Base-by-base conservation (phyloP, 2,797 vertebrate species). In the Ciconia nigra region DNA sequence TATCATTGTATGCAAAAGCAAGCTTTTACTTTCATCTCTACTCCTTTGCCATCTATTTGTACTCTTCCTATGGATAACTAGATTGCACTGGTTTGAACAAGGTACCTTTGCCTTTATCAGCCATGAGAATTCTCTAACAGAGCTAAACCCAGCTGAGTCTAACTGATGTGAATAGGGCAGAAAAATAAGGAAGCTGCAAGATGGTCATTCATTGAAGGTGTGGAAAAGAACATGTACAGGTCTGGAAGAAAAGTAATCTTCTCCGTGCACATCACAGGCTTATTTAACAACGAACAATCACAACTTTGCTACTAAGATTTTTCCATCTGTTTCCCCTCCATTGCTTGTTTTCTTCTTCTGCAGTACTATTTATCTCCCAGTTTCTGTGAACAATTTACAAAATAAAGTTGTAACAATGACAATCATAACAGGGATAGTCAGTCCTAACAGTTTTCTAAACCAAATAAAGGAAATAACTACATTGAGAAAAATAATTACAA, bases 201-300 rank as follows among this genome's bases (percentile, higher is more conserved):
- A 33, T 0, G 7, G 17, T 59, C 29, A 19, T 31, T 41, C 47
- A 39, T 1, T 47, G 19, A 29, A 74, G 24, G 12, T 22, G 21
- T 22, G 26, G 20, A 58, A 76, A 76, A 69, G 35, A 46, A 29
- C 15, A 70, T 10, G 52, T 3, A 33, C 0, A 0, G 16, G 19
- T 51, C 24, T 72, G 33, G 12, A 88, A 78, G n/a, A 88, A 85
- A 80, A 80, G 8, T 7, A 2, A 42, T 5, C 31, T 69, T 47
- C 81, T 55, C 37, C 1, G 0, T 21, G 37, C 14, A 71, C 11
- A 71, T 28, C 39, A 78, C 10, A 52, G 33, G 25, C 10, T 74
- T 15, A 41, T 52, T 52, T 39, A 82, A 77, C n/a, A 80, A 33
- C 2, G 8, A 78, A 7, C 24, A 74, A 55, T 12, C 37, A 83